phyloP scores from a whole-genome alignment of 2,797 vertebrate species.

The Rhinogobio ventralis region DNA sequence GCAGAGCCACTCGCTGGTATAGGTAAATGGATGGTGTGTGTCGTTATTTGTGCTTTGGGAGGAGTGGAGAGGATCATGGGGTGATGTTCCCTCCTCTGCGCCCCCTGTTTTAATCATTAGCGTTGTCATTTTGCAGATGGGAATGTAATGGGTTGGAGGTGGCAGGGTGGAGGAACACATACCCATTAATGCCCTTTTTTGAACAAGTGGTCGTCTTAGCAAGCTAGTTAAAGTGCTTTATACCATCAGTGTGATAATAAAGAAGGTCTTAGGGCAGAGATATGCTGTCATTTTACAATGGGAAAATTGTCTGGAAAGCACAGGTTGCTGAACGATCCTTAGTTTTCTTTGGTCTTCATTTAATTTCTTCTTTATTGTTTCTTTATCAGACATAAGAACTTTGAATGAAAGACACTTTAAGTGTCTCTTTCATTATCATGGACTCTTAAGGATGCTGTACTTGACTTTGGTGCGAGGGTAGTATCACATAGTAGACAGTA shows the following conservation, averaged over 20 bases:
- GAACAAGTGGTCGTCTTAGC: slow-evolving; percentile 60
- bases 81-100: slow-evolving; percentile 58
- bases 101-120: slow-evolving; percentile 64
- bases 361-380: not conserved
- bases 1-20: slow-evolving; percentile 57
- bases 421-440: not conserved
- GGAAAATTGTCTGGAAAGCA: not conserved
- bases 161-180: slow-evolving; percentile 49
- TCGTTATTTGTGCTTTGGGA: slow-evolving; percentile 62
- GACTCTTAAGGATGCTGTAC: not conserved
- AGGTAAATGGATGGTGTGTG: slow-evolving; percentile 62
- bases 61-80: slow-evolving; percentile 46
- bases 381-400: not conserved
- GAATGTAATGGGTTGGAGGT: slow-evolving; percentile 60
- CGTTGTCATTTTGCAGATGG: slow-evolving; percentile 61
- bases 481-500: not conserved
- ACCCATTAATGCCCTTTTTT: slow-evolving; percentile 62
- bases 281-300: not conserved
- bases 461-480: not conserved
- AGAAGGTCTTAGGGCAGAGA: slow-evolving; percentile 47
- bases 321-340: not conserved
- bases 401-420: not conserved
- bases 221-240: slow-evolving; percentile 54
- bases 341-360: not conserved
- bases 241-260: slow-evolving; percentile 54